Evolutionary conservation across 53 echinoderm and acorn worm species (phyloP).

Genomic region (Echinarachnius parma): DNA sequence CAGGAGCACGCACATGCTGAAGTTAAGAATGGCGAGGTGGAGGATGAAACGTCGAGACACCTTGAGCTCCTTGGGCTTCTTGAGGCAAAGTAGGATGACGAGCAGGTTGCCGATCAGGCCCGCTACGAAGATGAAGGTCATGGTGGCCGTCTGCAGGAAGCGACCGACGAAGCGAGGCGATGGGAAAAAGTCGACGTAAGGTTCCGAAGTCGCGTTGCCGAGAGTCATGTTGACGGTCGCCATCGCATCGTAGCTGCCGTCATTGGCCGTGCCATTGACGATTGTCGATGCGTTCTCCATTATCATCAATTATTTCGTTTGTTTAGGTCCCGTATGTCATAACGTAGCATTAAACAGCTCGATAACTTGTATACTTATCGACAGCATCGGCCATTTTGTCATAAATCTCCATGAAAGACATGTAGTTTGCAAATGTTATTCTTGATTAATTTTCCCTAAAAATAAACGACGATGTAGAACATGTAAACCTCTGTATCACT

Average conservation of each 20-base stretch:
- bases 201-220: conserved; percentile 3
- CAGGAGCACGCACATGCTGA: conserved; percentile 66
- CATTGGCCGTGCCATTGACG: too few relatives aligned
- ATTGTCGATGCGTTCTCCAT: too few relatives aligned
- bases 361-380: too few relatives aligned
- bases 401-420: too few relatives aligned
- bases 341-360: too few relatives aligned
- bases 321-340: too few relatives aligned
- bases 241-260: background rate
- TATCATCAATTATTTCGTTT: too few relatives aligned
- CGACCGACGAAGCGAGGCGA: conserved; percentile 36
- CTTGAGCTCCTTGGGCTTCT: conserved; percentile 69
- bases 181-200: conserved; percentile 16
- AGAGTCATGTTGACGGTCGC: conserved; percentile 2
- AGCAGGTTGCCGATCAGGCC: conserved; percentile 74
- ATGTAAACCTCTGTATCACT: too few relatives aligned
- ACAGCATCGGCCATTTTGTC: too few relatives aligned
- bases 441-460: too few relatives aligned
- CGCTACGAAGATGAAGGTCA: conserved; percentile 58
- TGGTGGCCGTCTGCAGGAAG: conserved; percentile 35
- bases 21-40: conserved; percentile 73
- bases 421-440: too few relatives aligned
- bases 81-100: conserved; percentile 67
- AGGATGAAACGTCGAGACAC: conserved; percentile 76
- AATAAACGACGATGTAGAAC: too few relatives aligned